phyloP scores from a whole-genome alignment of 2,113 vertebrate genomes.

The Eolophus roseicapilla region DNA sequence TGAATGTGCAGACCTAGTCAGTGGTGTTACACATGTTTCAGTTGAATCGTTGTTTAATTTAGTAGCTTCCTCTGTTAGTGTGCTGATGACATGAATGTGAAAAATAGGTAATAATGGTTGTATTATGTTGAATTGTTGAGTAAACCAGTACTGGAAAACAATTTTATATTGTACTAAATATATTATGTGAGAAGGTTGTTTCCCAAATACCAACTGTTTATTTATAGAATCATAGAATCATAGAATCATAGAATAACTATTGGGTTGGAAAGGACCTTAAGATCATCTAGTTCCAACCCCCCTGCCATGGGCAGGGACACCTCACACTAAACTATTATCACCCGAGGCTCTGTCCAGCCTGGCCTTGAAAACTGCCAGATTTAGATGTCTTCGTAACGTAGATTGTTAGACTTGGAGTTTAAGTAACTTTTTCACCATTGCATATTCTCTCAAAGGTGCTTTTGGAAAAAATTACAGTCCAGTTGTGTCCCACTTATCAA shows the following conservation, averaged over 20 bases:
- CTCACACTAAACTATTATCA: no score
- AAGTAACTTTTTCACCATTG: not conserved
- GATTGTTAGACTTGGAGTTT: not conserved
- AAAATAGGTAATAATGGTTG: not conserved
- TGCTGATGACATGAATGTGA: not conserved
- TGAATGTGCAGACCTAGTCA: not conserved
- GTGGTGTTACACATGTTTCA: not conserved
- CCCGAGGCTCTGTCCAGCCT: no score
- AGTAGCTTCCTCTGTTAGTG: not conserved
- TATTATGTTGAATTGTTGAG: not conserved
- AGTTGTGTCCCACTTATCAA: not conserved
- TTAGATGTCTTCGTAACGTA: not conserved
- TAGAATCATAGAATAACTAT: no score
- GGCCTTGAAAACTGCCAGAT: no score
- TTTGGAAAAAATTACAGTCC: not conserved
- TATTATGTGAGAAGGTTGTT: not conserved
- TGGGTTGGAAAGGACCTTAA: no score
- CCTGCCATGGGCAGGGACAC: no score
- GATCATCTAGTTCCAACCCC: no score
- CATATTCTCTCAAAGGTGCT: not conserved
- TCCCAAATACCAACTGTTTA: not conserved
- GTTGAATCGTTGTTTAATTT: not conserved
- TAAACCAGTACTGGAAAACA: not conserved
- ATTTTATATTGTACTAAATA: not conserved
- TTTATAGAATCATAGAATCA: not conserved